These are phyloP conservation scores for Chinchilla lanigera DNA, from an alignment of 2,113 vertebrate species.

Conservation along the genomic window DNA sequence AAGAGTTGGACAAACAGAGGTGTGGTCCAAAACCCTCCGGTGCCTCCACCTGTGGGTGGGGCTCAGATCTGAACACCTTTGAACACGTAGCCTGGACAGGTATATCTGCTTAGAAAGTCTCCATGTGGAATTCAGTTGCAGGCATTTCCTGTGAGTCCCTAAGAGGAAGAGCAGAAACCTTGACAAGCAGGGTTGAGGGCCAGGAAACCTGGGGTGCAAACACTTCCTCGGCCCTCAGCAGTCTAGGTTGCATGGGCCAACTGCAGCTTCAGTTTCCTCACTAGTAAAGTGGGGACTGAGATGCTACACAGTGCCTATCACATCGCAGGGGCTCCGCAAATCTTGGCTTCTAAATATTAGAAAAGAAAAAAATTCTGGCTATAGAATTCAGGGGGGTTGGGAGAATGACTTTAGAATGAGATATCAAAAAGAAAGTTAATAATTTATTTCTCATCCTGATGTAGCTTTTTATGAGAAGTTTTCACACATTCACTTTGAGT, in stretches of 20 bases:
- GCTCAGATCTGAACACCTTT: not conserved
- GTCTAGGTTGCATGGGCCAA: no score
- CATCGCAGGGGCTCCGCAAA: not conserved
- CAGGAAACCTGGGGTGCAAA: not conserved
- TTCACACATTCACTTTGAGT: not conserved
- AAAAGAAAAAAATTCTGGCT: not conserved
- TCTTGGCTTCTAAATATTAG: not conserved
- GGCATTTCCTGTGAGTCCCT: not conserved
- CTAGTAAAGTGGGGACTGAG: not conserved
- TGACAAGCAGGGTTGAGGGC: not conserved
- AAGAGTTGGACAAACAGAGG: not conserved
- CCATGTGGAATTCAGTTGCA: not conserved
- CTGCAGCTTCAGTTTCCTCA: not conserved
- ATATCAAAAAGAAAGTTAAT: constrained; percentile 19
- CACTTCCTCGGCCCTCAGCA: not conserved
- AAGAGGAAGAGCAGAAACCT: not conserved
- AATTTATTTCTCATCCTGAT: not conserved
- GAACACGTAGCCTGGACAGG: not conserved
- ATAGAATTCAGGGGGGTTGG: not conserved
- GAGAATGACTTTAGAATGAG: not conserved
- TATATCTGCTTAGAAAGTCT: not conserved
- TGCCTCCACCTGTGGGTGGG: not conserved
- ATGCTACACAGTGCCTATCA: not conserved
- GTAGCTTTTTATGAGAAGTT: not conserved
- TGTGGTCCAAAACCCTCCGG: not conserved